Conservation (phyloP, 2,888 invertebrate genomes). For the Leptogaster cylindrica region DNA sequence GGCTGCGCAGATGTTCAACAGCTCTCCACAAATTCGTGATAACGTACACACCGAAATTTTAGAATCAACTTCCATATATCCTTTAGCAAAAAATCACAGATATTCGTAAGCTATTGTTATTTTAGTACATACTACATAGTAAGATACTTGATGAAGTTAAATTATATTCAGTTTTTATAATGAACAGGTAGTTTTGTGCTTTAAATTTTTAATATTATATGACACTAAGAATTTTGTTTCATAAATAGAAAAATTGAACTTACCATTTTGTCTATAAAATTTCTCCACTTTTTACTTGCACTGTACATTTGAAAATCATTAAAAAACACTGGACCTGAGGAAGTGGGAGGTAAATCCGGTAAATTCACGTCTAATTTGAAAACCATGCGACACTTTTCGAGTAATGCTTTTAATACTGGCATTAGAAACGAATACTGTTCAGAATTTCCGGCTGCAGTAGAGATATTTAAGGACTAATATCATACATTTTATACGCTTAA, state of each 20-base stretch:
- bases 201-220: background rate
- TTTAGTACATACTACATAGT: background rate
- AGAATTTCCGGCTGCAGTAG: conserved; percentile 60
- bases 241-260: conserved; percentile 49
- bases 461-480: background rate
- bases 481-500: background rate
- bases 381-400: conserved; percentile 63
- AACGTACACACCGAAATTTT: too few species aligned
- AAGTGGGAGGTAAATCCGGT: conserved; percentile 64
- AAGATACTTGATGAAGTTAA: too few species aligned
- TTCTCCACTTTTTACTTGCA: conserved; percentile 65
- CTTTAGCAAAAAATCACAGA: background rate
- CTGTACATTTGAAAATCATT: conserved; percentile 68
- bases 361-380: conserved; percentile 60
- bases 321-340: conserved; percentile 67
- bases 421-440: conserved; percentile 69
- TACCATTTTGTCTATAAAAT: conserved; percentile 65
- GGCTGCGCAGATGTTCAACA: background rate
- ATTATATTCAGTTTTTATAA: background rate
- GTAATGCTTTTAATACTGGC: conserved; percentile 68
- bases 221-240: background rate
- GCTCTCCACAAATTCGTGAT: too few species aligned
- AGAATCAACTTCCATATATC: too few species aligned
- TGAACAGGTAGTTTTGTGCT: background rate
- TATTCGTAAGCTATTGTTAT: background rate